Conservation (phyloP, 1,140 invertebrate genomes). For the Babylonia areolata region DNA sequence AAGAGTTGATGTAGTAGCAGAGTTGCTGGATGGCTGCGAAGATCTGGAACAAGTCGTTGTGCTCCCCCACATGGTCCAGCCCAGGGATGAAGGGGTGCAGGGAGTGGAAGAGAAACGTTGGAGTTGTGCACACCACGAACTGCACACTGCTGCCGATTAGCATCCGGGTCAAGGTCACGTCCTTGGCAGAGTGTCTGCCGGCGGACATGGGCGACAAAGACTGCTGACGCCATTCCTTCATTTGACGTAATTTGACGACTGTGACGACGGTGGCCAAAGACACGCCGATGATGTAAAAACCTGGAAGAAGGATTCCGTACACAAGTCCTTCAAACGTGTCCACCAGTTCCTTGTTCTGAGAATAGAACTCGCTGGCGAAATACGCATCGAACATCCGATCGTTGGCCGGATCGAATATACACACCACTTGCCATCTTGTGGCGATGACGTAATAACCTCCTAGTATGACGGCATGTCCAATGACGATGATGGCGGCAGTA, state of each 20-base stretch:
- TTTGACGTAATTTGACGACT: slow-evolving; percentile 6
- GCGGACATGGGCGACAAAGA: neutral
- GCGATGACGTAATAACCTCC: neutral
- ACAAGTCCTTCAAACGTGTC: slow-evolving; percentile 20
- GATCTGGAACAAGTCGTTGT: slow-evolving; percentile 22
- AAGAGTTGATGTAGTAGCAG: slow-evolving; percentile 20
- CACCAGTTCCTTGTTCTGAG: slow-evolving; percentile 3
- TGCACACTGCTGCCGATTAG: slow-evolving; percentile 26
- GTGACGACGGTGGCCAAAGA: slow-evolving; percentile 22
- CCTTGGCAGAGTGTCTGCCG: neutral
- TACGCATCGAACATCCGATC: neutral
- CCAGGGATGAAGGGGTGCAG: slow-evolving; percentile 19
- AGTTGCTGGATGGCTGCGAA: slow-evolving; percentile 23
- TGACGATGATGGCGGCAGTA: neutral
- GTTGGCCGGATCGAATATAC: slow-evolving; percentile 22
- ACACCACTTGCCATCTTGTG: slow-evolving; percentile 7
- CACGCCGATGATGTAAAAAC: slow-evolving; percentile 7
- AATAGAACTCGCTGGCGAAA: slow-evolving; percentile 21
- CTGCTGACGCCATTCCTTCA: slow-evolving; percentile 35
- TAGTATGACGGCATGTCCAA: neutral
- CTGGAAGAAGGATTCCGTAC: slow-evolving; percentile 28
- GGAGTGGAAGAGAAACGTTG: slow-evolving; percentile 7
- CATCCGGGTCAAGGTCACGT: slow-evolving; percentile 33
- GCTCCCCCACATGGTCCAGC: slow-evolving; percentile 21
- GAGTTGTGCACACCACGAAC: slow-evolving; percentile 31